Conservation (phyloP, 23 tunicate species). For the Oikopleura dioica region DNA sequence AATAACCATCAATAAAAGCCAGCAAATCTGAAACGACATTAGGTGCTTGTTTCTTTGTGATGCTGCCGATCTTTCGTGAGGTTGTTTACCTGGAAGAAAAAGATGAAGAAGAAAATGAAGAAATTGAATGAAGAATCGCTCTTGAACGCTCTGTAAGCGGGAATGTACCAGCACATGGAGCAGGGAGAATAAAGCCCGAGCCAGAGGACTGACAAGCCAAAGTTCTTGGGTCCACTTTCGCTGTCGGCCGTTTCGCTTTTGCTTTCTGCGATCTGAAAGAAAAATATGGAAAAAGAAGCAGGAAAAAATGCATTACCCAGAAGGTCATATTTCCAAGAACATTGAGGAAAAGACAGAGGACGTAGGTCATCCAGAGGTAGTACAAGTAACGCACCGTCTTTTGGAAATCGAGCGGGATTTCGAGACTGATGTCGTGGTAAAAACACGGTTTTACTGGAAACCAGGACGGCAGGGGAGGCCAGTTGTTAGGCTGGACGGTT, state of each 20-base stretch:
- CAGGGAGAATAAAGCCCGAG: slow-evolving; percentile 34
- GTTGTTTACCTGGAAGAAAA: slow-evolving; percentile 71
- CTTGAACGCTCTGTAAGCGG: slow-evolving; percentile 70
- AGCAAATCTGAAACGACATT: slow-evolving; percentile 20
- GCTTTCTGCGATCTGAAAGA: slow-evolving; percentile 3
- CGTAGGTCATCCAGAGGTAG: slow-evolving; percentile 74
- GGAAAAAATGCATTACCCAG: too few relatives aligned
- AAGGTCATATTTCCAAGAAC: slow-evolving; percentile 28
- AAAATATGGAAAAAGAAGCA: too few relatives aligned
- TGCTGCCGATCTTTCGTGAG: not conserved
- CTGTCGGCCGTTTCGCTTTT: not conserved
- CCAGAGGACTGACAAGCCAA: slow-evolving; percentile 81
- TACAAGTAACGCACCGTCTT: slow-evolving; percentile 42
- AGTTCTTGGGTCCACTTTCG: slow-evolving; percentile 21
- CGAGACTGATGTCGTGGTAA: slow-evolving; percentile 68
- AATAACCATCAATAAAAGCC: slow-evolving; percentile 35
- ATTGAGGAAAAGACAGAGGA: slow-evolving; percentile 27
- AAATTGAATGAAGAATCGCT: slow-evolving; percentile 88
- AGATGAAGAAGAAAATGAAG: slow-evolving; percentile 69
- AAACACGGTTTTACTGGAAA: slow-evolving; percentile 81
- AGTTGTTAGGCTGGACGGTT: slow-evolving; percentile 26
- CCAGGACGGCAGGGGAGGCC: slow-evolving; percentile 90
- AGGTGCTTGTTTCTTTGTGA: not conserved
- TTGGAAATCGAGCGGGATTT: slow-evolving; percentile 60
- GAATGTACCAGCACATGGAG: slow-evolving; percentile 94